Conservation (phyloP, 2,888 invertebrate species). For the Apantesis nais region DNA sequence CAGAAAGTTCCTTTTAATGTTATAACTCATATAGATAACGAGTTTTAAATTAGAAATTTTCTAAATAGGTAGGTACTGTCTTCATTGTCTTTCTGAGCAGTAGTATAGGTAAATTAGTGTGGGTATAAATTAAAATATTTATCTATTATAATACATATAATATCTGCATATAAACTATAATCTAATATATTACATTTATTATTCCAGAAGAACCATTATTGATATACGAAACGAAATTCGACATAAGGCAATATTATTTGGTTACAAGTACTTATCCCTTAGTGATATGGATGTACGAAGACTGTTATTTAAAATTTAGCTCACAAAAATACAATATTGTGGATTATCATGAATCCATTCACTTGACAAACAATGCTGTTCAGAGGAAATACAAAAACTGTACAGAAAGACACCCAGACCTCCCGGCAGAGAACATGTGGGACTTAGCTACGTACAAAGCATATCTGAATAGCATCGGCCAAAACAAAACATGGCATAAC, state of each 20-base stretch:
- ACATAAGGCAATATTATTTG: slow-evolving; percentile 95
- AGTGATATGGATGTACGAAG: slow-evolving; percentile 94
- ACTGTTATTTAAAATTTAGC: slow-evolving; percentile 94
- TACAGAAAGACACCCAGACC: slow-evolving; percentile 81
- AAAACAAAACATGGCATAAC: slow-evolving; percentile 88
- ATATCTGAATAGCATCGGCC: slow-evolving; percentile 85
- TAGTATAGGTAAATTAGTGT: no score
- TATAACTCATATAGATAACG: not conserved
- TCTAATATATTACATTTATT: not conserved
- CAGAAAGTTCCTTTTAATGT: not conserved
- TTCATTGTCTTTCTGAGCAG: no score
- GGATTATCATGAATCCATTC: slow-evolving; percentile 93
- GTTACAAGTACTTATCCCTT: slow-evolving; percentile 92
- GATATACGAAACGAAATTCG: slow-evolving; percentile 95
- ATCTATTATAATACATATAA: no score
- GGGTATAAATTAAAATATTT: no score
- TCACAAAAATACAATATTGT: slow-evolving; percentile 92
- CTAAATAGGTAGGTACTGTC: no score
- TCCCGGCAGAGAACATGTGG: slow-evolving; percentile 95
- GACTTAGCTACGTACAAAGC: slow-evolving; percentile 89
- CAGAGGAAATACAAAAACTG: slow-evolving; percentile 90
- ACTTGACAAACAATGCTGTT: slow-evolving; percentile 94
- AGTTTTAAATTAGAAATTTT: not conserved
- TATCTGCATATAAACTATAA: no score
- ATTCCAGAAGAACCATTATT: slow-evolving; percentile 91